Base-by-base conservation (phyloP, 1,140 invertebrate species). In the Cepaea nemoralis region DNA sequence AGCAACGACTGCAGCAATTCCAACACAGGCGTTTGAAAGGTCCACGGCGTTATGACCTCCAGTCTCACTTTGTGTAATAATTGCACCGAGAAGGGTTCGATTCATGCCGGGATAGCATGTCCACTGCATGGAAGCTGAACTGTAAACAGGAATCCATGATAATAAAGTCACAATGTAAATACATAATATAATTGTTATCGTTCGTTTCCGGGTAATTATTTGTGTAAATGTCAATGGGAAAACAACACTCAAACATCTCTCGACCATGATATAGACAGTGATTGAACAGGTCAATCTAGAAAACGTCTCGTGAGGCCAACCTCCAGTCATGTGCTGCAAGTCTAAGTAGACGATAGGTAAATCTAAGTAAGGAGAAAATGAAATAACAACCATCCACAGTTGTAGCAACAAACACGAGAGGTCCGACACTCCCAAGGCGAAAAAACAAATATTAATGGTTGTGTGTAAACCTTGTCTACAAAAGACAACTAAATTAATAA, bases 161-260 rank as follows among this genome's bases (percentile, higher is more conserved):
- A 71, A 10, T 12, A 71, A 8, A 5, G 39, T 37, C 16, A 39
- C 16, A 8, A 71, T 71, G 39, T 24, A 27, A 35, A 35, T 16
- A 22, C 10, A 12, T 24, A 71, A 35, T 22, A 12, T 12, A 35
- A 35, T 24, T 35, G 33, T 16, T 71, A 22, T 71, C 37, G 10
- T 71, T 42, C 10, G 69, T 24, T n/a, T n/a, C n/a, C n/a, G n/a
- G n/a, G 69, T 71, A 35, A 71, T 39, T 8, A 71, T 71, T n/a
- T 71, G 69, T 12, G 10, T 71, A 42, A 71, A 14, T 42, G 5
- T 6, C 10, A 42, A 35, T 22, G 39, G 69, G 69, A 27, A 66
- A n/a, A 6, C 8, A 27, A 66, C 27, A 33, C 63, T 14, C 8
- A 66, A 10, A 6, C 31, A 66, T n/a, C 63, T 66, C 31, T 66